Evolutionary conservation across 2,113 vertebrate species (phyloP).

Genomic region (Dipodomys stephensi): DNA sequence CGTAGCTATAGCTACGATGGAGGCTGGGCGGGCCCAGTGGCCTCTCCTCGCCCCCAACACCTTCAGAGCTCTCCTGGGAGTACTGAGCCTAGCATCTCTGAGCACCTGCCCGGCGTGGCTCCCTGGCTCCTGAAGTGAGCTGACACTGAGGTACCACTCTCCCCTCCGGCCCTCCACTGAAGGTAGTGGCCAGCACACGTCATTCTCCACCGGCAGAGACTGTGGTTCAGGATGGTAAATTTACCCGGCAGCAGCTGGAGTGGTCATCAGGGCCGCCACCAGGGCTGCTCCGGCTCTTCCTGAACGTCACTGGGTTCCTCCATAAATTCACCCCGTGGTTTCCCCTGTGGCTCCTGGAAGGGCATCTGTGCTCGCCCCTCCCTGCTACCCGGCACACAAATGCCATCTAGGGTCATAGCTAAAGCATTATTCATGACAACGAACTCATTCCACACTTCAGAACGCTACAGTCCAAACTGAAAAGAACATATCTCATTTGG

Average conservation of each 20-base stretch:
- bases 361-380: constrained; percentile 13
- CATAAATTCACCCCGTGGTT: background rate
- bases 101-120: background rate
- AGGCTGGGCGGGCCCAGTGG: background rate
- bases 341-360: background rate
- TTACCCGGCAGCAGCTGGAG: constrained; percentile 44
- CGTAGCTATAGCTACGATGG: rapidly evolving
- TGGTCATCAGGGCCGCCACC: background rate
- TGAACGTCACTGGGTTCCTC: constrained; percentile 76
- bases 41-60: background rate
- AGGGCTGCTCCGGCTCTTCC: constrained; percentile 68
- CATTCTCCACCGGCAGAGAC: background rate
- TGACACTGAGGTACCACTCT: background rate
- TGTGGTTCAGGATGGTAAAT: constrained; percentile 58
- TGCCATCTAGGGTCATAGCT: no score
- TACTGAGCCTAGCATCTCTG: no score
- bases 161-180: background rate
- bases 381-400: background rate
- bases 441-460: background rate
- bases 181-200: background rate
- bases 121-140: background rate
- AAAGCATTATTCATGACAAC: no score
- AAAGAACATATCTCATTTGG: background rate
- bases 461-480: background rate
- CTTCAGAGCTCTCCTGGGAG: no score